Percentiles rank a stretch among this genome's conserved stretches.
phyloP scores from a whole-genome alignment of 1,140 invertebrate genomes.

The Agrilus planipennis region DNA sequence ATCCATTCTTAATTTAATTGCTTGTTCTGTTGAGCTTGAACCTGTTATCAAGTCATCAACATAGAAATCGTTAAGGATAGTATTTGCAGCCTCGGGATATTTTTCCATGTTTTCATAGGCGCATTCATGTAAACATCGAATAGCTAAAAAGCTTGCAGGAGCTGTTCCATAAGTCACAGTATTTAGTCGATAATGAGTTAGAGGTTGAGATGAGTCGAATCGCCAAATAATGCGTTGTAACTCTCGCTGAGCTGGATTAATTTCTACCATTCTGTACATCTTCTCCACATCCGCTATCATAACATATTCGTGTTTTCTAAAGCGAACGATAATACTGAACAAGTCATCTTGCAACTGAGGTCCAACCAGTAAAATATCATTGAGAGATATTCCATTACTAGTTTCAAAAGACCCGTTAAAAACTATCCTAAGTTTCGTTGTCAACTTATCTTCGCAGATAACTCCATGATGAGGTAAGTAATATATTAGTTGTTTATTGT shows the following conservation, averaged over 20 bases:
- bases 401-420: conserved; percentile 13
- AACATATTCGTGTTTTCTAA: conserved; percentile 16
- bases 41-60: conserved; percentile 24
- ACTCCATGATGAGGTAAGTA: conserved; percentile 17
- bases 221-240: conserved; percentile 35
- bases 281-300: conserved; percentile 11
- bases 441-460: conserved; percentile 10
- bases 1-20: neutral
- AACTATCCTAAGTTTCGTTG: conserved; percentile 15
- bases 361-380: conserved; percentile 17
- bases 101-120: conserved; percentile 9
- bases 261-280: too few species aligned
- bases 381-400: conserved; percentile 7
- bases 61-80: conserved; percentile 17
- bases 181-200: conserved; percentile 25
- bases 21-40: conserved; percentile 11
- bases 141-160: conserved; percentile 20
- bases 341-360: too few species aligned
- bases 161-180: conserved; percentile 23
- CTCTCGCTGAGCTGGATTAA: conserved; percentile 7
- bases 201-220: conserved; percentile 3
- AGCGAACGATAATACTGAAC: conserved; percentile 25
- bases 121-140: conserved; percentile 14
- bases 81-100: conserved; percentile 13
- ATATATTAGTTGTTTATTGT: too few species aligned